phyloP scores from a whole-genome alignment of 2,113 vertebrate species.

The Globicephala melas region DNA sequence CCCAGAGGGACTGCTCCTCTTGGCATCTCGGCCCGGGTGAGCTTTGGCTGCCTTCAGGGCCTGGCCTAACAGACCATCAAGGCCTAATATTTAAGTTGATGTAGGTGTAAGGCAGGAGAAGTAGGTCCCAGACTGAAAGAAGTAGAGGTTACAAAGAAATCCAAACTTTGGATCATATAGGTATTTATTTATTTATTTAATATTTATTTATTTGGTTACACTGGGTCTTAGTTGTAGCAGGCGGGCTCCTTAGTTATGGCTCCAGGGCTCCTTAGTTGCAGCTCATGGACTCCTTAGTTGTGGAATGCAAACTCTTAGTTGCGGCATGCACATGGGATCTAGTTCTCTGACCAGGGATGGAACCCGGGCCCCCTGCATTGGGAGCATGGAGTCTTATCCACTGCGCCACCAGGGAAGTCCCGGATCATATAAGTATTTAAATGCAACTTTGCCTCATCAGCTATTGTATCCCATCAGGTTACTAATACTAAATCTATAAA shows the following conservation, averaged over 20 bases:
- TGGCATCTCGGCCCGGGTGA: constrained; percentile 94
- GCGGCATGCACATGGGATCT: too few relatives aligned
- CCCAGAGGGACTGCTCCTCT: constrained; percentile 90
- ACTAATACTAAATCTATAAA: not conserved
- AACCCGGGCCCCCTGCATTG: too few relatives aligned
- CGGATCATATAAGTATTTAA: not conserved
- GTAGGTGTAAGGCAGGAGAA: not conserved
- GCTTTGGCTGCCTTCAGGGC: not conserved
- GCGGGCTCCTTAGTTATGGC: too few relatives aligned
- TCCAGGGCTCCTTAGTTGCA: too few relatives aligned
- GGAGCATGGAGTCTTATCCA: too few relatives aligned
- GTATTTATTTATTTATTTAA: not conserved
- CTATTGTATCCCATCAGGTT: not conserved
- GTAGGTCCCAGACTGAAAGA: not conserved
- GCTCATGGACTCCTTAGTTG: too few relatives aligned
- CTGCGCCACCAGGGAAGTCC: too few relatives aligned
- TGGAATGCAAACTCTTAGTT: too few relatives aligned
- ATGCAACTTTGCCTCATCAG: not conserved
- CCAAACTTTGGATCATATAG: not conserved
- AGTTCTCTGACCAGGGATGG: too few relatives aligned
- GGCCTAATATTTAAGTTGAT: not conserved
- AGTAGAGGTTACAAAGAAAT: not conserved
- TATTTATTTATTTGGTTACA: too few relatives aligned
- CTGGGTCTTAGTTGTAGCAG: too few relatives aligned
- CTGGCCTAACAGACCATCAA: not conserved